A percentile compares a stretch with the other conserved stretches of the same genome.
These are phyloP conservation scores for Urocynchramus pylzowi DNA, from an alignment of 2,113 vertebrate genomes.

Conservation along the genomic window DNA sequence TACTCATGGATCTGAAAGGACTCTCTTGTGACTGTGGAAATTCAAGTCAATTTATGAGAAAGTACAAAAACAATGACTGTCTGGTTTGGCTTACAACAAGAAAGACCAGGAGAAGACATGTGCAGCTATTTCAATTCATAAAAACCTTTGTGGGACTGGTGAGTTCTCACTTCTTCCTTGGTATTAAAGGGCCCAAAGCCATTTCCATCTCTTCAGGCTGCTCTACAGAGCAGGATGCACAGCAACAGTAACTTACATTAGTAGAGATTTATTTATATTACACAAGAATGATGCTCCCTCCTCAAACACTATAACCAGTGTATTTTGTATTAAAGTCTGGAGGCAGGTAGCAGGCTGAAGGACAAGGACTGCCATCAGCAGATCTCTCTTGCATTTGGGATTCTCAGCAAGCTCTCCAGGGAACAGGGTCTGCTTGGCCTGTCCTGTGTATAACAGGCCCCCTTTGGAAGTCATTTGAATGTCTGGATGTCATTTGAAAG, in stretches of 20 bases:
- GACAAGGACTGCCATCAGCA: background rate
- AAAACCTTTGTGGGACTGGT: background rate
- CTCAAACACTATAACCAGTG: background rate
- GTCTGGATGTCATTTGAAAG: background rate
- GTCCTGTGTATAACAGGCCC: background rate
- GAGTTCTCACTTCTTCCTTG: background rate
- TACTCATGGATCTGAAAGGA: background rate
- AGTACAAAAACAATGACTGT: background rate
- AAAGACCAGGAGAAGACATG: background rate
- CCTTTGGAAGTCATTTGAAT: background rate
- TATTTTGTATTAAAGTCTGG: background rate
- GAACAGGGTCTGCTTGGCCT: background rate
- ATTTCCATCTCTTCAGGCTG: background rate
- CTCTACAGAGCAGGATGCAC: background rate
- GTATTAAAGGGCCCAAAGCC: background rate
- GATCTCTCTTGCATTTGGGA: background rate
- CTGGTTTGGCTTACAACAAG: background rate
- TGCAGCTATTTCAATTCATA: background rate
- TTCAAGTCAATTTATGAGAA: background rate
- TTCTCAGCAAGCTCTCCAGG: background rate
- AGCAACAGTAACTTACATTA: background rate
- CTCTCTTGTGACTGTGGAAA: background rate
- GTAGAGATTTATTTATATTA: background rate
- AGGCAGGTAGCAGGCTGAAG: background rate
- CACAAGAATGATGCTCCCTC: background rate